phyloP scores from a whole-genome alignment of 2,797 vertebrate species.

The Potorous gilbertii region DNA sequence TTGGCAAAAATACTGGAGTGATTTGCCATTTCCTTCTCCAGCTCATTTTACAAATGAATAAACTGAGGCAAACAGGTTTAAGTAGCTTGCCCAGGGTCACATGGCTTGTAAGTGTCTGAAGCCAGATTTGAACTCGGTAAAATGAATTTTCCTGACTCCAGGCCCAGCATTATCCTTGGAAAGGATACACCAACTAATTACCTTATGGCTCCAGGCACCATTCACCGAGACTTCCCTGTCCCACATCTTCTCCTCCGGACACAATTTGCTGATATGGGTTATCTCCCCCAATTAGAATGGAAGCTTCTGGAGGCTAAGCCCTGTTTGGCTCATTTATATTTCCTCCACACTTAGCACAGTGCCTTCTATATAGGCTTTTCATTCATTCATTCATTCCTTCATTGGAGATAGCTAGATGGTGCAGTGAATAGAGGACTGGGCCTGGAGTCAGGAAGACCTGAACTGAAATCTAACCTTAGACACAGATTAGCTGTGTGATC shows the following conservation, averaged over 20 bases:
- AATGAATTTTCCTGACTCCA: background rate
- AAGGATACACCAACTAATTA: background rate
- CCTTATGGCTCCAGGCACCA: background rate
- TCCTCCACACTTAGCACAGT: no score
- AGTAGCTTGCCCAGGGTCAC: background rate
- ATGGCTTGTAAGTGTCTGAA: background rate
- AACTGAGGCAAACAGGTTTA: background rate
- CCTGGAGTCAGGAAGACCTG: no score
- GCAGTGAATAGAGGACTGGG: no score
- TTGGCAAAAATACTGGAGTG: background rate
- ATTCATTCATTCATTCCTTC: background rate
- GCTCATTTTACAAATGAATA: conserved; percentile 18
- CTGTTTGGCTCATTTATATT: background rate
- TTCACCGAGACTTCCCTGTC: background rate
- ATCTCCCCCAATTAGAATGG: background rate
- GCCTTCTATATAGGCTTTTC: background rate
- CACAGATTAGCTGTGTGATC: no score
- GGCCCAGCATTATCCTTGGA: background rate
- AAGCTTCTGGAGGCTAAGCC: background rate
- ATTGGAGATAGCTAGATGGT: background rate
- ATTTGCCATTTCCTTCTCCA: background rate
- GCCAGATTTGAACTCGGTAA: background rate
- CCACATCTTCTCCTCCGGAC: background rate
- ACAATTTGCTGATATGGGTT: background rate
- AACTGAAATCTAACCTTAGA: no score